These are phyloP conservation scores for Melitaea athalia DNA, from an alignment of 2,888 invertebrate genomes.

Conservation along the genomic window DNA sequence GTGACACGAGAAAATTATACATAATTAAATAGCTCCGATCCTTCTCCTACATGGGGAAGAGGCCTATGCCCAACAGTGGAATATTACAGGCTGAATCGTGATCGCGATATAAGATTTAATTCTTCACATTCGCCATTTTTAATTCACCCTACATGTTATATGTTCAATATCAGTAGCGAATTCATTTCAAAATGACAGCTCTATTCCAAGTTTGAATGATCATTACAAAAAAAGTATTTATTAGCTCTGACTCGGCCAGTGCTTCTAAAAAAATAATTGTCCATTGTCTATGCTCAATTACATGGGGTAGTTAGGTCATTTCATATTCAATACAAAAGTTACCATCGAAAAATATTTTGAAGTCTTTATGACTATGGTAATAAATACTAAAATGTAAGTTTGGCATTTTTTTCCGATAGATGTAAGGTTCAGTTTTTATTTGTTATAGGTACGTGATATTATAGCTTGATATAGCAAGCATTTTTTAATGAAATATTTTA, in stretches of 20 bases:
- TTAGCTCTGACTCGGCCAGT: conserved; percentile 47
- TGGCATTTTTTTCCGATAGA: conserved; percentile 14
- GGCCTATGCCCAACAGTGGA: no score
- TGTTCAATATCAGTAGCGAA: not conserved
- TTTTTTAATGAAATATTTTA: not conserved
- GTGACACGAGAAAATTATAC: no score
- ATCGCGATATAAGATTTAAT: no score
- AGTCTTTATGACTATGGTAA: conserved; percentile 29
- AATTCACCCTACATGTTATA: not conserved
- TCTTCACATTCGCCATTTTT: not conserved
- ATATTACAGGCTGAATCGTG: no score
- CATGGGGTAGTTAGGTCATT: conserved; percentile 52
- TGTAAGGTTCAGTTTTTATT: conserved; percentile 11
- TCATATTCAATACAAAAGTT: conserved; percentile 40
- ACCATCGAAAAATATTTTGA: conserved; percentile 27
- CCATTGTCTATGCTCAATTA: conserved; percentile 56
- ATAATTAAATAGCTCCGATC: no score
- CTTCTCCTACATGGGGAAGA: no score
- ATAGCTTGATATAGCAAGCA: not conserved
- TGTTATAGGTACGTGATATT: not conserved
- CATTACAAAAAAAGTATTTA: conserved; percentile 42
- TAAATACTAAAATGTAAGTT: conserved; percentile 32
- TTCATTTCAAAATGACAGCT: conserved; percentile 25
- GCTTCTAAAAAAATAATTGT: conserved; percentile 50
- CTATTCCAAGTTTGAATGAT: conserved; percentile 29